Base-by-base conservation (phyloP, 2,113 vertebrate species). In the Rana temporaria region DNA sequence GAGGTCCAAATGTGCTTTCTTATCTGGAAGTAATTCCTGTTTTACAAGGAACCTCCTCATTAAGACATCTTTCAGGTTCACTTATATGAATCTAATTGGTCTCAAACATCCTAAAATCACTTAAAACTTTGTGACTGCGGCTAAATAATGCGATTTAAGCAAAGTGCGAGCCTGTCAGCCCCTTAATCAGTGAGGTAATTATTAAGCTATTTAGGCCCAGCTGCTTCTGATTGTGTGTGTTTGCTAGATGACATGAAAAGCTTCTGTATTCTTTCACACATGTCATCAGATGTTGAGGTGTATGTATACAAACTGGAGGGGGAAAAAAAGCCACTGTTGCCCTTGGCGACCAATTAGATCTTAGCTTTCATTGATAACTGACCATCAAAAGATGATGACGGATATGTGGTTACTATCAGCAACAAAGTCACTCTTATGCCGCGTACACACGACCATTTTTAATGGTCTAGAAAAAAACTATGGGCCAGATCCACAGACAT, bases 201-300 rank as follows among this genome's bases (percentile, higher is more conserved):
- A 82, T 82, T 82, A 59, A 82, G 80, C 80, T 82, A 75, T 82
- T 82, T 82, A 82, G 64, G 80, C 80, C 80, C 80, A 82, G 80
- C 80, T 82, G 80, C 80, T 82, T 65, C 71, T 67, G 30, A 82
- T 34, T 65, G 73, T 57, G 63, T 42, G 57, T 38, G n/a, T 59
- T 75, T 38, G 30, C 66, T 57, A 15, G 63, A 67, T 66, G 73
- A 67, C 71, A 75, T 66, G 62, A 65, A 75, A 66, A 16, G 30
- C 53, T 67, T 34, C 42, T 20, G 71, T 16, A 60, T 74, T 74
- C 55, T 74, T 74, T 74, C 34, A 32, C 71, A 74, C 71, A 60
- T 74, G 12, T 56, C 57, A 74, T 6, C 59, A 56, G 71, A 74
- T 20, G 71, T 30, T 59, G 57, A 24, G 15, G 26, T 18, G 30